Conservation (phyloP, 2,888 invertebrate genomes). For the Dicyrtoma fusca region DNA sequence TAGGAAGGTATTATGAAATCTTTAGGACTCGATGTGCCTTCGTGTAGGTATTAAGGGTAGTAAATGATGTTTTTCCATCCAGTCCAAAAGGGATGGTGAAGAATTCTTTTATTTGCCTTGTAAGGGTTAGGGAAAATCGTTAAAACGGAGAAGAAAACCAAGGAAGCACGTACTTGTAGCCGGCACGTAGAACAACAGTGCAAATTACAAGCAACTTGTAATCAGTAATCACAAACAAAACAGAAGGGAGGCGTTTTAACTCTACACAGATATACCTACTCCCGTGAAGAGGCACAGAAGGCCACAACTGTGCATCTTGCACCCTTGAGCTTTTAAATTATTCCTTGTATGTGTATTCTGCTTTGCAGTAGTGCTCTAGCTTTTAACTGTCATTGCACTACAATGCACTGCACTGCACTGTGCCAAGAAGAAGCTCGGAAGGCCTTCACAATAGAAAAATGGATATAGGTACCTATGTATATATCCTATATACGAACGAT, state of each 20-base stretch:
- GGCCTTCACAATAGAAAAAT: too few relatives aligned
- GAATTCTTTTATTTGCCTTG: slow-evolving; percentile 10
- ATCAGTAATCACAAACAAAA: slow-evolving; percentile 21
- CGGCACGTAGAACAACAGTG: background rate
- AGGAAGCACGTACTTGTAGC: background rate
- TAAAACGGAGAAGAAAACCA: slow-evolving; percentile 17
- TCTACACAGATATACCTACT: background rate
- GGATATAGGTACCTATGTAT: too few relatives aligned
- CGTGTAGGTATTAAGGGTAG: too few relatives aligned
- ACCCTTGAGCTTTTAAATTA: background rate
- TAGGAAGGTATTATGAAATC: too few relatives aligned
- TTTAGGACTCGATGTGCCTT: too few relatives aligned
- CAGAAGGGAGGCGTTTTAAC: slow-evolving; percentile 13
- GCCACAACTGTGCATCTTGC: background rate
- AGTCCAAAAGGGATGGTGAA: background rate
- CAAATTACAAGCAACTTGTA: slow-evolving; percentile 26
- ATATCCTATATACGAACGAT: too few relatives aligned
- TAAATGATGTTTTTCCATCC: background rate
- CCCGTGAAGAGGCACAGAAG: background rate
- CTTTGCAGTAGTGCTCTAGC: too few relatives aligned
- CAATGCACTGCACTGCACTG: too few relatives aligned
- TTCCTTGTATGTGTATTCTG: background rate
- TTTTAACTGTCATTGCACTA: background rate
- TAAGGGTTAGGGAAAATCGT: background rate
- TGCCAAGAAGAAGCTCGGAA: too few relatives aligned